Percentiles rank a stretch among this genome's conserved stretches.
These are phyloP conservation scores for Hypsibius dujardini DNA, from an alignment of 1,140 invertebrate genomes.

Conservation along the genomic window DNA sequence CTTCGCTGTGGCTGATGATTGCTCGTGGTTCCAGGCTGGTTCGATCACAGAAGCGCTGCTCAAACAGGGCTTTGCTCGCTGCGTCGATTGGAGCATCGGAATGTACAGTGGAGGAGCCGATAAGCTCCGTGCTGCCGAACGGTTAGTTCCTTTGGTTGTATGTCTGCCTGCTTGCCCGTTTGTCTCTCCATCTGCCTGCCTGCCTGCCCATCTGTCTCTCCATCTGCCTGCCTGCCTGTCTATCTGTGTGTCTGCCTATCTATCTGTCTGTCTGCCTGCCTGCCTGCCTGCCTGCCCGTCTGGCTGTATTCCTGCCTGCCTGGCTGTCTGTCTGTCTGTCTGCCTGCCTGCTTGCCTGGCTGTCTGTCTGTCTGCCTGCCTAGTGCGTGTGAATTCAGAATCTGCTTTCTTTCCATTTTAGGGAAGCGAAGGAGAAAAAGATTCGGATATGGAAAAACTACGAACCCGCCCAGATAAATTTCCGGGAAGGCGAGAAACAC, in stretches of 20 bases:
- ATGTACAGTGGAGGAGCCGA: conserved; percentile 62
- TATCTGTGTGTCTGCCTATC: conserved; percentile 42
- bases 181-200: neutral
- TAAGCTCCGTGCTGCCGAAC: conserved; percentile 63
- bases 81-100: conserved; percentile 90
- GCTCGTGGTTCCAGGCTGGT: conserved; percentile 42
- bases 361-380: neutral
- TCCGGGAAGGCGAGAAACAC: conserved; percentile 23
- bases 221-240: conserved; percentile 35
- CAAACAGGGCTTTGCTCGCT: conserved; percentile 75
- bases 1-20: conserved; percentile 22
- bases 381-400: neutral
- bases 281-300: neutral
- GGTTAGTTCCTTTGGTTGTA: conserved; percentile 28
- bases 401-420: conserved; percentile 23
- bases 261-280: neutral
- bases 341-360: neutral
- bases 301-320: conserved; percentile 45
- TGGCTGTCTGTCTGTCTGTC: conserved; percentile 41
- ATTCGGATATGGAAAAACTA: conserved; percentile 74
- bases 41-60: conserved; percentile 88
- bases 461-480: conserved; percentile 24
- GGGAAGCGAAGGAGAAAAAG: conserved; percentile 63
- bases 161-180: neutral
- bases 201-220: neutral